A percentile compares a stretch with the other conserved stretches of the same genome.
Conservation (phyloP, 2,888 invertebrate genomes). For the Schizaphis graminum region DNA sequence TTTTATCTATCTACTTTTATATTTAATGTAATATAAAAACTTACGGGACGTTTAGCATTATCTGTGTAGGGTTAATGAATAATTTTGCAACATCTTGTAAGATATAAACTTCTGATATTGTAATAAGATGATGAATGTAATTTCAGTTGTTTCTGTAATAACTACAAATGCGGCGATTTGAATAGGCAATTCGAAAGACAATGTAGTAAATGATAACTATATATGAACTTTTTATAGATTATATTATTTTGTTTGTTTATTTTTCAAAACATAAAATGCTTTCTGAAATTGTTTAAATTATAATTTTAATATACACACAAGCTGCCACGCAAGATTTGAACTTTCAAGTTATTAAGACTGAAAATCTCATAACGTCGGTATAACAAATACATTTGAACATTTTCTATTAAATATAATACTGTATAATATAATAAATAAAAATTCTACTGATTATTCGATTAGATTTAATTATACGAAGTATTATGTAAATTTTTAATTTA, state of each 20-base stretch:
- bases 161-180: background rate
- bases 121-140: background rate
- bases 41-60: background rate
- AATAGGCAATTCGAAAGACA: background rate
- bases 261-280: background rate
- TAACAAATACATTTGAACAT: background rate
- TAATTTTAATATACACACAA: conserved; percentile 26
- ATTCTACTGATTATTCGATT: background rate
- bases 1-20: background rate
- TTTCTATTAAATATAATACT: background rate
- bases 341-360: background rate
- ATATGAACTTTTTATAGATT: background rate
- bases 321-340: conserved; percentile 20
- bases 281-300: conserved; percentile 18
- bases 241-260: background rate
- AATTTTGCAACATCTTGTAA: background rate
- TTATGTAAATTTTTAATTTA: background rate
- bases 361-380: background rate
- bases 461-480: background rate
- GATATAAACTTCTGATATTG: background rate
- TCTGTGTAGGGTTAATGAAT: background rate
- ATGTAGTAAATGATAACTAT: background rate
- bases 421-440: background rate
- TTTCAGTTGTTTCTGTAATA: background rate
- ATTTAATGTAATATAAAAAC: background rate